Conservation (phyloP, 2,888 invertebrate genomes). For the Hirtodrosophila cameraria region DNA sequence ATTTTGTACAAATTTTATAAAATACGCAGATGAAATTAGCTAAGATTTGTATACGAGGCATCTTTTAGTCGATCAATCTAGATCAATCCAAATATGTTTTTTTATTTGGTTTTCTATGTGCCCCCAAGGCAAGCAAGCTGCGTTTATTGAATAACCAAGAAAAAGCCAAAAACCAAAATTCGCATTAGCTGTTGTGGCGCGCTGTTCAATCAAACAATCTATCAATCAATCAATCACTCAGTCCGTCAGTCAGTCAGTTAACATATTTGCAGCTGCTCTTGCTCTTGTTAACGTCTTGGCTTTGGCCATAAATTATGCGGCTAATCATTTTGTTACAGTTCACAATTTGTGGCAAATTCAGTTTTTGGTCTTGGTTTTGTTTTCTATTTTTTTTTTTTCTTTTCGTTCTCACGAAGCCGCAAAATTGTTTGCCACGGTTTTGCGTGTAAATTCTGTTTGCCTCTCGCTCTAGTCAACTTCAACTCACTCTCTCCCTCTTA, state of each 20-base stretch:
- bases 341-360: conserved; percentile 44
- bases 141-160: conserved; percentile 51
- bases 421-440: conserved; percentile 47
- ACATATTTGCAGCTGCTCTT: conserved; percentile 28
- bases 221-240: conserved; percentile 51
- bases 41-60: background rate
- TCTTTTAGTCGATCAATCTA: background rate
- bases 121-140: conserved; percentile 41
- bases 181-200: conserved; percentile 51
- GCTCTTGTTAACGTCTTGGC: conserved; percentile 52
- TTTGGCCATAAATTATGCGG: conserved; percentile 70
- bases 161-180: conserved; percentile 33
- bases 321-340: conserved; percentile 77
- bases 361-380: conserved; percentile 27
- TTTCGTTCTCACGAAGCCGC: conserved; percentile 72
- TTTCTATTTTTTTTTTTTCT: no score
- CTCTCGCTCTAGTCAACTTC: background rate
- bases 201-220: conserved; percentile 36
- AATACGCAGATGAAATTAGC: no score
- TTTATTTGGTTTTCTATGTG: background rate
- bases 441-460: conserved; percentile 10
- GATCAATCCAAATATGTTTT: background rate
- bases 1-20: no score
- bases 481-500: background rate
- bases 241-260: conserved; percentile 10